A percentile compares a stretch with the other conserved stretches of the same genome.
Conservation (phyloP, 2,888 invertebrate species). For the Tipula lateralis region DNA sequence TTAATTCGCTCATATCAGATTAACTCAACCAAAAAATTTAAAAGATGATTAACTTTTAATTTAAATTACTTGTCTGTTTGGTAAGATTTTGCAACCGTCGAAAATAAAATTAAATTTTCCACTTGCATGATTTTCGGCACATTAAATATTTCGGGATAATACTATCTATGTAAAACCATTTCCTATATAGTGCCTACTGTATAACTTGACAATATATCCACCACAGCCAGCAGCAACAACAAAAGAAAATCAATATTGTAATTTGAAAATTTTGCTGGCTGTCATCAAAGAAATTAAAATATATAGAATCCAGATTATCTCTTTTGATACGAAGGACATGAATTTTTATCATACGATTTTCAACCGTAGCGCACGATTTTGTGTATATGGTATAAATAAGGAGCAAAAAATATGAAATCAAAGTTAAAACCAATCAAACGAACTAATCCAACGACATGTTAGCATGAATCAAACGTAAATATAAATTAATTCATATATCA, state of each 20-base stretch:
- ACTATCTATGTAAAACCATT: too few species aligned
- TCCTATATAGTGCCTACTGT: background rate
- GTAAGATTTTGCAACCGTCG: background rate
- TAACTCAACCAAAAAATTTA: background rate
- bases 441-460: background rate
- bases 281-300: background rate
- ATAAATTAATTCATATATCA: background rate
- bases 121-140: background rate
- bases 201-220: background rate
- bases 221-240: background rate
- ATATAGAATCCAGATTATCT: background rate
- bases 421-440: background rate
- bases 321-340: background rate
- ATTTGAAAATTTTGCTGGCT: background rate
- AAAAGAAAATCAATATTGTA: background rate
- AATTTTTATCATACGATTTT: background rate
- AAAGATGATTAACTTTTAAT: conserved; percentile 11
- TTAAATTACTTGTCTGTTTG: background rate
- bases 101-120: background rate
- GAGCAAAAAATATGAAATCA: background rate
- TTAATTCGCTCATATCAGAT: background rate
- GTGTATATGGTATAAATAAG: background rate
- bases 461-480: background rate
- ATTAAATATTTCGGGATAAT: background rate
- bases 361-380: background rate